Evolutionary conservation across 2,113 vertebrate genomes (phyloP).

Genomic region (Sander lucioperca): DNA sequence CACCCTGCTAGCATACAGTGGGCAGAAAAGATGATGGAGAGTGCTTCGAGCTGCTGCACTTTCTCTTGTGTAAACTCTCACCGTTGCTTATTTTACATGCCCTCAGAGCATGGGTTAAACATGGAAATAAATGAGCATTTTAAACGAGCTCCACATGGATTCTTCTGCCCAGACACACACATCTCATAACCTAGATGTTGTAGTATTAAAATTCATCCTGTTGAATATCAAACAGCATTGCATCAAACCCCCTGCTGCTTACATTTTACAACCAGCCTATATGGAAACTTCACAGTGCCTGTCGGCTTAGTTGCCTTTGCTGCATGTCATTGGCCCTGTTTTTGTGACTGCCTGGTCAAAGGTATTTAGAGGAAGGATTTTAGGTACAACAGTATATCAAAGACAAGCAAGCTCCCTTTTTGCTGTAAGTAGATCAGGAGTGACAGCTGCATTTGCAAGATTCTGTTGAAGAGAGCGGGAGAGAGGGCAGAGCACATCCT

Average conservation of each 20-base stretch:
- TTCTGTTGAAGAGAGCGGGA: conserved; percentile 34
- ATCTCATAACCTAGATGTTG: conserved; percentile 40
- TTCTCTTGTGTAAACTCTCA: conserved; percentile 57
- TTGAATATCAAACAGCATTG: conserved; percentile 48
- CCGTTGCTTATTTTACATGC: conserved; percentile 39
- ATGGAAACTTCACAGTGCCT: background rate
- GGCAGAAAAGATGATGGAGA: conserved; percentile 53
- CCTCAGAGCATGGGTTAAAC: conserved; percentile 5
- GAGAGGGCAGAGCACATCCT: conserved; percentile 40
- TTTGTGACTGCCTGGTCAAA: conserved; percentile 42
- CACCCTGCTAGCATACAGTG: conserved; percentile 48
- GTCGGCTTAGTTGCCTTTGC: background rate
- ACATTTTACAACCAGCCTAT: conserved; percentile 16
- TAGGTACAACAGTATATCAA: conserved; percentile 46
- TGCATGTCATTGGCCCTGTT: conserved; percentile 40
- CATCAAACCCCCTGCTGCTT: conserved; percentile 32
- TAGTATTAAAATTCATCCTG: conserved; percentile 39
- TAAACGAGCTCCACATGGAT: background rate
- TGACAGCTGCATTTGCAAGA: conserved; percentile 69
- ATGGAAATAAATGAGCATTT: conserved; percentile 20
- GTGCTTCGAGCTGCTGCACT: conserved; percentile 25
- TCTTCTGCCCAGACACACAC: background rate
- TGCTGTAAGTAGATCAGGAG: conserved; percentile 58
- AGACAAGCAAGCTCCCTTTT: conserved; percentile 32
- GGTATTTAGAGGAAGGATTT: conserved; percentile 46